Evolutionary conservation across 2,797 vertebrate species (phyloP).

Genomic region (Centropyge bicolor): DNA sequence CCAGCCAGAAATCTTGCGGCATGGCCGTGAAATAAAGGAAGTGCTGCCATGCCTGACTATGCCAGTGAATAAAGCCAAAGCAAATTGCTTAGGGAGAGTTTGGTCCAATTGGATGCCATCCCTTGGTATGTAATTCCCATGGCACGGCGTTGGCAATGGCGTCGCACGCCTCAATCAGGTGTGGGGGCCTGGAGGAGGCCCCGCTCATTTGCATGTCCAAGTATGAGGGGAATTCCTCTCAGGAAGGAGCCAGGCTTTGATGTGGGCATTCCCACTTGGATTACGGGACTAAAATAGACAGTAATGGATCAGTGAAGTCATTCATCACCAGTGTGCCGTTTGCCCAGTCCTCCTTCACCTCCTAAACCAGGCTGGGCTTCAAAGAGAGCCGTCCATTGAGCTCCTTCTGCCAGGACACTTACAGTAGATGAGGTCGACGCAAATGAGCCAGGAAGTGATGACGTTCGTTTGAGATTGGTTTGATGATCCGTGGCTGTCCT

Average conservation of each 20-base stretch:
- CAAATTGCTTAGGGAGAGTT: slow-evolving; percentile 86
- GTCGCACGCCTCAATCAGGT: slow-evolving; percentile 85
- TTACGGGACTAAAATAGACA: slow-evolving; percentile 84
- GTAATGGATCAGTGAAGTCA: slow-evolving; percentile 84
- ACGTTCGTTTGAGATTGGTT: slow-evolving; percentile 49
- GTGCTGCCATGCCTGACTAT: slow-evolving; percentile 78
- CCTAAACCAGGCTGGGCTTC: slow-evolving; percentile 74
- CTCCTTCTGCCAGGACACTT: slow-evolving; percentile 56
- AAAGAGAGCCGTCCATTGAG: slow-evolving; percentile 73
- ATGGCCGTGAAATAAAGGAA: slow-evolving; percentile 82
- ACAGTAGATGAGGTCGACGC: slow-evolving; percentile 49
- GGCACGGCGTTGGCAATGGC: slow-evolving; percentile 82
- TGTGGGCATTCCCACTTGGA: slow-evolving; percentile 85
- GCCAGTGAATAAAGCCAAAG: slow-evolving; percentile 87
- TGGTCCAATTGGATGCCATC: slow-evolving; percentile 87
- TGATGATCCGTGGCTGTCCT: slow-evolving; percentile 40
- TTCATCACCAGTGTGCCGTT: slow-evolving; percentile 79
- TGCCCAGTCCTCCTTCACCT: slow-evolving; percentile 81
- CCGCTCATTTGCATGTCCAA: slow-evolving; percentile 86
- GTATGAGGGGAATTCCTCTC: slow-evolving; percentile 83
- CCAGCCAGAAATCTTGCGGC: slow-evolving; percentile 84
- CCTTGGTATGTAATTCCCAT: slow-evolving; percentile 87
- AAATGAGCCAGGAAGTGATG: slow-evolving; percentile 57
- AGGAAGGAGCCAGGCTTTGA: slow-evolving; percentile 83
- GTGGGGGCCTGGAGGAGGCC: slow-evolving; percentile 81